A percentile compares a stretch with the other conserved stretches of the same genome.
These are phyloP conservation scores for Dusona sp. DNA, from an alignment of 2,888 invertebrate species.

Conservation along the genomic window DNA sequence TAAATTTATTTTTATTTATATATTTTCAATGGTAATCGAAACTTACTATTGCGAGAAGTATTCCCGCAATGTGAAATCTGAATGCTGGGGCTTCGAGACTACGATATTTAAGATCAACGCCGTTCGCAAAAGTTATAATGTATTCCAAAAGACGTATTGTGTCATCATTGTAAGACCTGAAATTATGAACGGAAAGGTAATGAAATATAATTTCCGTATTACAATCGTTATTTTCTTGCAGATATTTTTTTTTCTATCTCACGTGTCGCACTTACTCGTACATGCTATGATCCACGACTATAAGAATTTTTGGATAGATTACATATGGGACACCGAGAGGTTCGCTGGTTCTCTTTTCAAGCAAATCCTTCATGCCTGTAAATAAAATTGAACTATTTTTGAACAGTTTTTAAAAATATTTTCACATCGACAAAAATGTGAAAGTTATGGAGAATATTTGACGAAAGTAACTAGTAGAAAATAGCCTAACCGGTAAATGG, in stretches of 20 bases:
- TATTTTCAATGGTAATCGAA: neutral
- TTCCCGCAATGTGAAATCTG: slow-evolving; percentile 63
- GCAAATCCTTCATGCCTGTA: slow-evolving; percentile 5
- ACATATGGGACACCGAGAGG: slow-evolving; percentile 6
- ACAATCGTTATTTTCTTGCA: neutral
- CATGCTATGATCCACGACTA: slow-evolving; percentile 59
- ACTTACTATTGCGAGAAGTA: slow-evolving; percentile 59
- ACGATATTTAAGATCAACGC: slow-evolving; percentile 66
- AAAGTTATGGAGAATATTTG: neutral
- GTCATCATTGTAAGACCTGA: neutral
- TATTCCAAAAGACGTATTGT: slow-evolving; percentile 49
- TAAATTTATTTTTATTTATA: neutral
- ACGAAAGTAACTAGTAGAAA: neutral
- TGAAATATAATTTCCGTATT: neutral
- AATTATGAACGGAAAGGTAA: neutral
- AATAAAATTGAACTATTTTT: neutral
- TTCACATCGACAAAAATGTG: neutral
- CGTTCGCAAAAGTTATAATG: slow-evolving; percentile 51
- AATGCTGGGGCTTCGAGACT: slow-evolving; percentile 55
- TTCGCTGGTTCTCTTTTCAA: slow-evolving; percentile 2
- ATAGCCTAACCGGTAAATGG: slow-evolving; percentile 19
- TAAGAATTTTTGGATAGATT: slow-evolving; percentile 66
- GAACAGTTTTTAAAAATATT: neutral
- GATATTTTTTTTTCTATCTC: neutral
- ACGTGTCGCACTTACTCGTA: slow-evolving; percentile 11